Evolutionary conservation across 2,797 vertebrate genomes (phyloP).

Genomic region (Eulemur coronatus): DNA sequence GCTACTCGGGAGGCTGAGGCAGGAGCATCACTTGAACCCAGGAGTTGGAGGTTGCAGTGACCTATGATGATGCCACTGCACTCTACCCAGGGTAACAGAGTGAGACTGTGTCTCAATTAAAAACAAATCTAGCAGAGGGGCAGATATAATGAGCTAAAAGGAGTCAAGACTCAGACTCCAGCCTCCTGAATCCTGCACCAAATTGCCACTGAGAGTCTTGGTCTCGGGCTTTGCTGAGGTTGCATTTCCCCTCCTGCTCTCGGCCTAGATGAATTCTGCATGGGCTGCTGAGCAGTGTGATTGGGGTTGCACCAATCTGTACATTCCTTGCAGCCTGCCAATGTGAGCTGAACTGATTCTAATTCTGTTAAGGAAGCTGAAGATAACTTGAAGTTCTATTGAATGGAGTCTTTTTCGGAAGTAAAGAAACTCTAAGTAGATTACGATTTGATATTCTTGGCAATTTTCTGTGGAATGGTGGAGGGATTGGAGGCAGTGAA

Average conservation of each 20-base stretch:
- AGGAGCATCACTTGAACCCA: no score
- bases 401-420: conserved; percentile 22
- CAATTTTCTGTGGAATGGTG: conserved; percentile 26
- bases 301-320: neutral
- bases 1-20: no score
- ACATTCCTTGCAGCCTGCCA: neutral
- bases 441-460: conserved; percentile 43
- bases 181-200: neutral
- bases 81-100: no score
- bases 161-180: neutral
- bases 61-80: no score
- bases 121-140: neutral
- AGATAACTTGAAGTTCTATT: conserved; percentile 16
- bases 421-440: conserved; percentile 37
- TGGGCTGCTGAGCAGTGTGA: neutral
- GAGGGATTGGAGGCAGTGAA: neutral
- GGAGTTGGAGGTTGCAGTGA: no score
- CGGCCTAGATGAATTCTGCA: neutral
- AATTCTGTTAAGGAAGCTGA: conserved; percentile 48
- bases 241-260: neutral
- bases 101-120: no score
- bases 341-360: neutral
- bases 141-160: neutral
- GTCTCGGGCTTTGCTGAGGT: neutral
- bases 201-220: neutral